Evolutionary conservation across 1,140 invertebrate genomes (phyloP).

Genomic region (Campoletis sonorensis): DNA sequence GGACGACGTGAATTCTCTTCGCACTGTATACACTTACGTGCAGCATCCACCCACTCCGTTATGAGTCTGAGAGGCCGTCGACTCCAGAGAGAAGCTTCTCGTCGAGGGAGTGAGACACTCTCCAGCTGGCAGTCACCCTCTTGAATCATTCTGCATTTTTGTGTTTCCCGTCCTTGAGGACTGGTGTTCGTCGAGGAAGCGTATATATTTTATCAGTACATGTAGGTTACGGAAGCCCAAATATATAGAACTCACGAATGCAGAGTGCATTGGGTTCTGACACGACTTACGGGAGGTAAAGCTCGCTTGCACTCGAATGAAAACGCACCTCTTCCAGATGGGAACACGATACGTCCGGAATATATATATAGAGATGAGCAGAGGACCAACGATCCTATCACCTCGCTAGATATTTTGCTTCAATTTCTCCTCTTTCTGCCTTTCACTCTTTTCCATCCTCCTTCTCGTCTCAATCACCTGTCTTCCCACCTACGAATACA

Average conservation of each 20-base stretch:
- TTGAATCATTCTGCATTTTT: constrained; percentile 28
- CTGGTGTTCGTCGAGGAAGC: neutral
- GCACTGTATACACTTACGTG: neutral
- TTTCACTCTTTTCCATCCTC: neutral
- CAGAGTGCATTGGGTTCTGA: constrained; percentile 12
- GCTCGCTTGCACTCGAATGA: neutral
- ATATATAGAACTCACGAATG: neutral
- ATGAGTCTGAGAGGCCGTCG: constrained; percentile 5
- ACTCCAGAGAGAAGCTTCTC: neutral
- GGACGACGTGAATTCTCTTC: constrained; percentile 10
- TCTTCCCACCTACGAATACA: neutral
- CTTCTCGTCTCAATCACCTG: neutral
- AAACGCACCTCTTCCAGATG: neutral
- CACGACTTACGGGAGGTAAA: neutral
- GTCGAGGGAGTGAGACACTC: neutral
- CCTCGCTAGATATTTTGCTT: neutral
- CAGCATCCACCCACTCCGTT: constrained; percentile 5
- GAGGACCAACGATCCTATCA: neutral
- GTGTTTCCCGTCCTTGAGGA: neutral
- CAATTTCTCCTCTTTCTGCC: neutral
- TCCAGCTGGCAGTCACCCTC: constrained; percentile 1
- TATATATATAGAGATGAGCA: neutral
- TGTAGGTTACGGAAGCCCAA: neutral
- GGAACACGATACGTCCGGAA: neutral
- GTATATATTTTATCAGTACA: neutral